Evolutionary conservation across 2,113 vertebrate species (phyloP).

Genomic region (Hucho hucho): DNA sequence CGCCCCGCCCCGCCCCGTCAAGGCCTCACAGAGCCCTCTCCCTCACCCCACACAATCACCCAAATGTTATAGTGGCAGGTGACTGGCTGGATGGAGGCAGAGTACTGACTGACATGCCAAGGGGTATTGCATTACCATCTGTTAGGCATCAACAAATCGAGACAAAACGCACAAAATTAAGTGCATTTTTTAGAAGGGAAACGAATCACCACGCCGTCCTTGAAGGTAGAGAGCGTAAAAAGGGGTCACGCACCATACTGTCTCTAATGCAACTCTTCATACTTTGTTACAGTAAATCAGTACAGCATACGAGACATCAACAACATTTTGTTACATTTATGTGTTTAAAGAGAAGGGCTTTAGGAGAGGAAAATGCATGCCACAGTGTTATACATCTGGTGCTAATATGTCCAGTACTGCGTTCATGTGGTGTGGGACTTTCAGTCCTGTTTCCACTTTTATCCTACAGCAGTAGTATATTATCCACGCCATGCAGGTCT

Average conservation of each 20-base stretch:
- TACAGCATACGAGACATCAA: slow-evolving; percentile 46
- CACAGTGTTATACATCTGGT: slow-evolving; percentile 63
- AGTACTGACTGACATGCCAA: slow-evolving; percentile 40
- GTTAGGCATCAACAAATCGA: slow-evolving; percentile 18
- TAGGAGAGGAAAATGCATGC: slow-evolving; percentile 13
- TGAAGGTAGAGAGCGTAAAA: slow-evolving; percentile 32
- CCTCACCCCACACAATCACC: slow-evolving; percentile 41
- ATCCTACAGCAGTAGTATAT: slow-evolving; percentile 4
- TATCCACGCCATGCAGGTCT: slow-evolving; percentile 7
- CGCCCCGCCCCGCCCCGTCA: background rate
- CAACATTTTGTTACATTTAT: slow-evolving; percentile 54
- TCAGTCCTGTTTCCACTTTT: slow-evolving; percentile 37
- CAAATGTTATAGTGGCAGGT: slow-evolving; percentile 66
- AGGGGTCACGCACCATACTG: slow-evolving; percentile 9
- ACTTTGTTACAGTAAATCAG: slow-evolving; percentile 44
- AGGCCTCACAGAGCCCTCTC: slow-evolving; percentile 17
- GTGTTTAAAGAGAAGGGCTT: slow-evolving; percentile 13
- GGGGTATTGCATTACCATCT: slow-evolving; percentile 57
- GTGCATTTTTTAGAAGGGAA: slow-evolving; percentile 13
- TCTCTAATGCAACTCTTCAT: slow-evolving; percentile 31
- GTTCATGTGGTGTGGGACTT: slow-evolving; percentile 52
- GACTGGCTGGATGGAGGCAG: slow-evolving; percentile 45
- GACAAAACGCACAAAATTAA: background rate
- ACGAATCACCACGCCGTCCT: slow-evolving; percentile 16
- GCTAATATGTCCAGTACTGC: slow-evolving; percentile 52